Conservation (phyloP, 1,140 invertebrate species). For the Conus betulinus region DNA sequence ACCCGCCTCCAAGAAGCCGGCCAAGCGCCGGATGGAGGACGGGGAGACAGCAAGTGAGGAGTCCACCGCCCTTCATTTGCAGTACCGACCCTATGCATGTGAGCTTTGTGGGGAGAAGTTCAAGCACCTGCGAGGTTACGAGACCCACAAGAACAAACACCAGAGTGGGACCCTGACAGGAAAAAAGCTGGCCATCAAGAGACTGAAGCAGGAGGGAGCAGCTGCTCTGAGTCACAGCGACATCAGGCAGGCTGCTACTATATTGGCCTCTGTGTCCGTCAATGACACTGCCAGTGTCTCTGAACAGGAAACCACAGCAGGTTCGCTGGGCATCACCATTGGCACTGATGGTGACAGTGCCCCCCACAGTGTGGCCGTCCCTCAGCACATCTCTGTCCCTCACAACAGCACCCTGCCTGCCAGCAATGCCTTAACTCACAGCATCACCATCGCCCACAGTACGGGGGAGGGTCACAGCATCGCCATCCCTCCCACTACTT, state of each 20-base stretch:
- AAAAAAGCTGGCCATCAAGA: neutral
- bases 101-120: neutral
- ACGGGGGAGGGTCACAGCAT: neutral
- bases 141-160: slow-evolving; percentile 19
- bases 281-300: no score
- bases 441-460: neutral
- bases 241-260: neutral
- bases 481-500: neutral
- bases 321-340: neutral
- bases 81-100: slow-evolving; percentile 3
- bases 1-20: neutral
- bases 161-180: neutral
- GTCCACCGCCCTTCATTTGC: neutral
- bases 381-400: neutral
- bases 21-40: neutral
- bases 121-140: slow-evolving; percentile 14
- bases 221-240: neutral
- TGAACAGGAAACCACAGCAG: no score
- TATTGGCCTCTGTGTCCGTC: neutral
- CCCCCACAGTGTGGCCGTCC: neutral
- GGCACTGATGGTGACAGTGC: neutral
- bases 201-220: neutral
- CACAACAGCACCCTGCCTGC: neutral
- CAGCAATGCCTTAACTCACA: neutral
- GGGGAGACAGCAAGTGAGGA: neutral